Conservation (phyloP, 2,113 vertebrate species). For the Cettia cetti region DNA sequence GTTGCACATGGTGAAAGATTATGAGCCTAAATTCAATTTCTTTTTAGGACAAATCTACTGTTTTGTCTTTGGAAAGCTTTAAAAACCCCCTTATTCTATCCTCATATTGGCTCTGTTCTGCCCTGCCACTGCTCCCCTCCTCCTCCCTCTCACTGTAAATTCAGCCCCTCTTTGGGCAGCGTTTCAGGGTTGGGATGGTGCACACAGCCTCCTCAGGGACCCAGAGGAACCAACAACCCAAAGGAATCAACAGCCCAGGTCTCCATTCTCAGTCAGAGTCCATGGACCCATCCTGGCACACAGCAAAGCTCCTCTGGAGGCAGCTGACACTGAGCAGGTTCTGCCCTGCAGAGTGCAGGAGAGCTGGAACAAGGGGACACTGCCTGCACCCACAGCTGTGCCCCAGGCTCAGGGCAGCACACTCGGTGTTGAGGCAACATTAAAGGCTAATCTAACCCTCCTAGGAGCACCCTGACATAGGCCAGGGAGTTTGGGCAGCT, state of each 20-base stretch:
- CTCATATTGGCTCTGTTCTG: neutral
- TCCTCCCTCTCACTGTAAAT: neutral
- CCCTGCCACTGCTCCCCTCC: neutral
- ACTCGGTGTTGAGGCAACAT: accelerated
- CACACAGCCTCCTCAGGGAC: neutral
- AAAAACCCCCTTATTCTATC: accelerated
- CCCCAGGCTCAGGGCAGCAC: accelerated
- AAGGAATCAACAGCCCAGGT: neutral
- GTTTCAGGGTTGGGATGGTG: accelerated
- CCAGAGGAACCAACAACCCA: accelerated
- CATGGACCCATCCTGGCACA: neutral
- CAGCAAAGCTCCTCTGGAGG: neutral
- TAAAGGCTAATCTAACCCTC: accelerated
- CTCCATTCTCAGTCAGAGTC: neutral
- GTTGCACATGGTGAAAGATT: neutral
- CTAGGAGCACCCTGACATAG: neutral
- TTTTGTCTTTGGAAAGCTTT: neutral
- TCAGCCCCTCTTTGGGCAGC: accelerated
- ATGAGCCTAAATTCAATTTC: neutral
- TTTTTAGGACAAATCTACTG: neutral
- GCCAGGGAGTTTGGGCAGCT: neutral
- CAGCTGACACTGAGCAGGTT: neutral
- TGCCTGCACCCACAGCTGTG: accelerated
- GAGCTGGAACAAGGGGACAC: accelerated
- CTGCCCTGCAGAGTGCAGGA: neutral